These are phyloP conservation scores for Lycodopsis pacificus DNA, from an alignment of 2,797 vertebrate species.

Conservation along the genomic window DNA sequence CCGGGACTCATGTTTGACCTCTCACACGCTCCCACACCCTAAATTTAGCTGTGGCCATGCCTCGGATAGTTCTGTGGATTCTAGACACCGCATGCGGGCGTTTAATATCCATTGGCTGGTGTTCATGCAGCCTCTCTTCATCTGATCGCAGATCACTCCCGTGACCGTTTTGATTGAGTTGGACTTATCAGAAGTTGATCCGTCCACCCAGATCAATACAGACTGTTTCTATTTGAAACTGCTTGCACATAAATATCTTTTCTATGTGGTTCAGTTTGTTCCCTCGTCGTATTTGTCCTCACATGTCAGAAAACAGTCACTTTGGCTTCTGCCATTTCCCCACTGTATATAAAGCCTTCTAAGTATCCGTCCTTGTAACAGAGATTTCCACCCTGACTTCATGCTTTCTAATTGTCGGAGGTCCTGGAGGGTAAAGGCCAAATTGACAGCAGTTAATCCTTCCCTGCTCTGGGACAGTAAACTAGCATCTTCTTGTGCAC, in stretches of 20 bases:
- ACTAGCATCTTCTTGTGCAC: conserved; percentile 18
- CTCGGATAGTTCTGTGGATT: conserved; percentile 60
- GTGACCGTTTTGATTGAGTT: conserved; percentile 8
- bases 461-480: conserved; percentile 33
- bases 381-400: conserved; percentile 18
- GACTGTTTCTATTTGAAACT: conserved; percentile 14
- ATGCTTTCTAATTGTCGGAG: conserved; percentile 23
- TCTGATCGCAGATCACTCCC: conserved; percentile 30
- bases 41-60: conserved; percentile 73
- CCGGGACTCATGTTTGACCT: conserved; percentile 65
- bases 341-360: not conserved
- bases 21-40: conserved; percentile 76
- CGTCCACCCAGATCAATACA: not conserved
- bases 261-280: conserved; percentile 5
- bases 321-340: not conserved
- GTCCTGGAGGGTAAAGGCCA: conserved; percentile 38
- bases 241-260: not conserved
- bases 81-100: conserved; percentile 36
- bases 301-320: conserved; percentile 7
- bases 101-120: conserved; percentile 47
- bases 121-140: conserved; percentile 19
- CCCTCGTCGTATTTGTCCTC: conserved; percentile 17
- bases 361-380: not conserved
- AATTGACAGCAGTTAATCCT: conserved; percentile 54
- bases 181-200: not conserved